Evolutionary conservation across 2,113 vertebrate species (phyloP).

Genomic region (Otocyon megalotis): DNA sequence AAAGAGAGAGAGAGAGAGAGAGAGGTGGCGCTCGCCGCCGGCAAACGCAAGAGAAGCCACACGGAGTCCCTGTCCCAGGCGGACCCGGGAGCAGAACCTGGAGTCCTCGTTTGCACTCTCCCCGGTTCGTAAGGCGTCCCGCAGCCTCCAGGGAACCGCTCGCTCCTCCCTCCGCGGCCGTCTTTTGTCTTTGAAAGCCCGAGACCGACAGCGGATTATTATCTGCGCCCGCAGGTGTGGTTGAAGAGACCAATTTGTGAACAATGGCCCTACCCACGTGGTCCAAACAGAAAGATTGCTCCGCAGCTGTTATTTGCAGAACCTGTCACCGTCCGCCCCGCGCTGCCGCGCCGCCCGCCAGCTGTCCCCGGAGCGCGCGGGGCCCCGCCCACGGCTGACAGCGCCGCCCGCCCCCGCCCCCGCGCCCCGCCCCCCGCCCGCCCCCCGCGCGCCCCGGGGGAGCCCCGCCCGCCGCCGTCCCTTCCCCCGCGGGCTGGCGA

Average conservation of each 20-base stretch:
- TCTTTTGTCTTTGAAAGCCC: constrained; percentile 77
- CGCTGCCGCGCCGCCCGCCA: constrained; percentile 58
- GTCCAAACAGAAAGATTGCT: constrained; percentile 81
- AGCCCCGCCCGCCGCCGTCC: neutral
- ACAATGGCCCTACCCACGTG: constrained; percentile 83
- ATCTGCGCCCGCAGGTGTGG: constrained; percentile 81
- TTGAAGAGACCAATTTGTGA: constrained; percentile 81
- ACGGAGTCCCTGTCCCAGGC: neutral
- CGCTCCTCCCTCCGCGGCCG: constrained; percentile 66
- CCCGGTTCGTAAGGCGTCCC: neutral
- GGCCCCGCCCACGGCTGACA: constrained; percentile 62
- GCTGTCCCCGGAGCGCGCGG: constrained; percentile 59
- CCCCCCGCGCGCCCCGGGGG: neutral
- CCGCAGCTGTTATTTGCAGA: constrained; percentile 84
- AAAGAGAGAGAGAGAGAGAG: constrained; percentile 28
- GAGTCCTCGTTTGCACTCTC: constrained; percentile 75
- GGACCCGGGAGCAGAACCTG: constrained; percentile 32
- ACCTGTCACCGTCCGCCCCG: constrained; percentile 50
- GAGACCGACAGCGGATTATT: constrained; percentile 79
- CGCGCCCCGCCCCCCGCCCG: neutral
- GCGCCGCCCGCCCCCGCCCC: neutral
- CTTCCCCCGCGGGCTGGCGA: fast-evolving
- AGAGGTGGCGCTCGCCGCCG: neutral
- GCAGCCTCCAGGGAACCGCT: constrained; percentile 27
- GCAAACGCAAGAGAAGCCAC: neutral